Evolutionary conservation across 1,140 invertebrate species (phyloP).

Genomic region (Zaprionus kolodkinae): DNA sequence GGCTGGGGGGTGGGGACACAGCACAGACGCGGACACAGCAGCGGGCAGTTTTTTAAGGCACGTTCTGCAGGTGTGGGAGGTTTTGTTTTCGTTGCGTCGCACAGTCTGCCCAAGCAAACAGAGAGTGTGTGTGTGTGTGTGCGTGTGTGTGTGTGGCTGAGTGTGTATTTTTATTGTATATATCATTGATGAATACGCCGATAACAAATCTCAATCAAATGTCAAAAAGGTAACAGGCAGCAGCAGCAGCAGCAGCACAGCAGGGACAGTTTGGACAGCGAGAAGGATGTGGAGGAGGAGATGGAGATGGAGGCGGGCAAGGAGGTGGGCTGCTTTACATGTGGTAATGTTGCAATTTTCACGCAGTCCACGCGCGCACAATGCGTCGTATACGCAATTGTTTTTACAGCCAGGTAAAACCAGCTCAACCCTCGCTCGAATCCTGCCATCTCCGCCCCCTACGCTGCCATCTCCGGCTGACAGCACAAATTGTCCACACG

Average conservation of each 20-base stretch:
- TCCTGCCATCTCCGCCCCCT: background rate
- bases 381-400: conserved; percentile 78
- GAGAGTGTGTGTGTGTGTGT: conserved; percentile 22
- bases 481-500: conserved; percentile 80
- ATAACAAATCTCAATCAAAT: conserved; percentile 84
- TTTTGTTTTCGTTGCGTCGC: conserved; percentile 55
- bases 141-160: conserved; percentile 47
- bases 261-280: conserved; percentile 39
- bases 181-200: conserved; percentile 84
- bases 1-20: conserved; percentile 20
- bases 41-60: background rate
- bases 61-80: background rate
- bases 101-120: conserved; percentile 48
- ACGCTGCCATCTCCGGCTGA: conserved; percentile 40
- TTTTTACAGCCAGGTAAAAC: conserved; percentile 51
- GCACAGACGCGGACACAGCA: conserved; percentile 6
- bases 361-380: conserved; percentile 65
- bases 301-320: background rate
- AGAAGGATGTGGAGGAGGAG: background rate
- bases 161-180: conserved; percentile 81
- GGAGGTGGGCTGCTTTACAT: conserved; percentile 33
- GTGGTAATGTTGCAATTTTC: conserved; percentile 82
- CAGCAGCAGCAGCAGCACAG: conserved; percentile 48
- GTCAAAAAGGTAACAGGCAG: conserved; percentile 84
- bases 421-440: conserved; percentile 20